Evolutionary conservation across 2,888 invertebrate genomes (phyloP).

Genomic region (Sepiola atlantica): DNA sequence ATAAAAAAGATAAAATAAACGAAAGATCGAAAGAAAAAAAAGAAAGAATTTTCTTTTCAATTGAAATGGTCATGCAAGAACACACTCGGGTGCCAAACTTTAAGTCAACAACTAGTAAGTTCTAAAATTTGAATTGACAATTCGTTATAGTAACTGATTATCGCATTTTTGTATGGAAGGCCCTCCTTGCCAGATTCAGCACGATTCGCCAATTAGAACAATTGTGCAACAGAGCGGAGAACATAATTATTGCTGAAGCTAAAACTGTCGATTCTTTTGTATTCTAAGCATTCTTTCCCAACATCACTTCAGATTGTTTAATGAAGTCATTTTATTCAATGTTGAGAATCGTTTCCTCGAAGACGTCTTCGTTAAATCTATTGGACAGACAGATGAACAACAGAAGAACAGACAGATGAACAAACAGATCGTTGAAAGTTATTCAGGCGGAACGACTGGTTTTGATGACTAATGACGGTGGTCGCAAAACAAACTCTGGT

Average conservation of each 20-base stretch:
- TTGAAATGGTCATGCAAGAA: no score
- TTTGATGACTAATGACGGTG: background rate
- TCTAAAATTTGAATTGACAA: background rate
- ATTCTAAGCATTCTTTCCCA: background rate
- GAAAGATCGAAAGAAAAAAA: background rate
- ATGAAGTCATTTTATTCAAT: background rate
- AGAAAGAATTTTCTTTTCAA: no score
- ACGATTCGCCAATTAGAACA: background rate
- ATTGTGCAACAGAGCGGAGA: background rate
- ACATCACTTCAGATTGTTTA: background rate
- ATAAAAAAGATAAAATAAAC: background rate
- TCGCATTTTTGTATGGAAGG: background rate
- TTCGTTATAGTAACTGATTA: background rate
- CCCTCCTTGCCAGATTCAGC: background rate
- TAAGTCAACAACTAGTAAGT: background rate
- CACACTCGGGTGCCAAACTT: background rate
- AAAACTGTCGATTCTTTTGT: background rate
- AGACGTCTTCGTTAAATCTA: background rate
- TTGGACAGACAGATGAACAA: background rate
- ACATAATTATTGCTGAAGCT: background rate
- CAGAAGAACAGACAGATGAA: slow-evolving; percentile 16
- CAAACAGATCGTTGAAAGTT: background rate
- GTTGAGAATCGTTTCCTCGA: background rate
- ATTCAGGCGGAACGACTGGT: background rate
- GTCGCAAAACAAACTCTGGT: background rate